Conservation (phyloP, 2,888 invertebrate species). For the Taenaris catops region DNA sequence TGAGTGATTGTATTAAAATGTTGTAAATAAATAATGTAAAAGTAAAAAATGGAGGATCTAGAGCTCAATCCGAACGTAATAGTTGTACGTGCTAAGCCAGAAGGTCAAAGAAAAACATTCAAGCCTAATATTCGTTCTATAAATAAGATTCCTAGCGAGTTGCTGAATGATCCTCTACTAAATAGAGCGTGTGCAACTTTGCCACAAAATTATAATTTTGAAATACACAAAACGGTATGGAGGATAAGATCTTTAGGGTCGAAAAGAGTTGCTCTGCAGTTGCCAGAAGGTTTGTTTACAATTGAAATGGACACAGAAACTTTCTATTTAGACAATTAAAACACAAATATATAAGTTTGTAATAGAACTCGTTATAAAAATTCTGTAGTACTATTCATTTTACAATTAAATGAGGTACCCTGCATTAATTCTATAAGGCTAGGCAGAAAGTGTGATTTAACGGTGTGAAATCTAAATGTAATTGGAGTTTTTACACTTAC, state of each 20-base stretch:
- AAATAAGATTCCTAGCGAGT: conserved; percentile 90
- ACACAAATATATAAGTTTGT: no score
- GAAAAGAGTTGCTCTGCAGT: conserved; percentile 95
- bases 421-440: no score
- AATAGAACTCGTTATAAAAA: no score
- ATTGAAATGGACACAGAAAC: no score
- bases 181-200: conserved; percentile 86
- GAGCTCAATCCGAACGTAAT: conserved; percentile 66
- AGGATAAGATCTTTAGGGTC: conserved; percentile 91
- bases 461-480: no score
- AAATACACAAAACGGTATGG: conserved; percentile 99
- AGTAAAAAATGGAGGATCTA: conserved; percentile 53
- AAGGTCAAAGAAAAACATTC: conserved; percentile 86
- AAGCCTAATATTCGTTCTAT: conserved; percentile 84
- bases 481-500: no score
- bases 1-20: conserved; percentile 19
- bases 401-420: no score
- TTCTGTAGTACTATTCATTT: no score
- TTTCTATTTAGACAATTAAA: no score
- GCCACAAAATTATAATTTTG: conserved; percentile 98
- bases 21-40: conserved; percentile 12
- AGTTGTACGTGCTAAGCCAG: conserved; percentile 88
- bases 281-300: conserved; percentile 92
- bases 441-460: no score
- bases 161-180: conserved; percentile 86